These are phyloP conservation scores for Adelognathus sp. DNA, from an alignment of 2,888 invertebrate species.

Conservation along the genomic window DNA sequence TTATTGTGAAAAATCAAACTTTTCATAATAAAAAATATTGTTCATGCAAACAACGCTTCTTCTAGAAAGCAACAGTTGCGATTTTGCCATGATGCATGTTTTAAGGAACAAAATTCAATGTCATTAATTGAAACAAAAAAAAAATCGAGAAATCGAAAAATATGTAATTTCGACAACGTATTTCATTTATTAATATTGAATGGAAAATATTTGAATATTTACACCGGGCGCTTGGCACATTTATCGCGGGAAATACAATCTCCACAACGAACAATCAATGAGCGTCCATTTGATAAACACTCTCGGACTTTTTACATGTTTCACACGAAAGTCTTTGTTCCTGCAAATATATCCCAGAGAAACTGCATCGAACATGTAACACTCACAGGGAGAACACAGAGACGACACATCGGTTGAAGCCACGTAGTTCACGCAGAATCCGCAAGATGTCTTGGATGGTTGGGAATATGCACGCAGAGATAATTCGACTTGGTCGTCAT, in stretches of 20 bases:
- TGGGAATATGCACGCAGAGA: no score
- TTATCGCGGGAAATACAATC: constrained; percentile 25
- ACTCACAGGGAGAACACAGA: neutral
- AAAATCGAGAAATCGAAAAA: neutral
- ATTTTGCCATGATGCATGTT: no score
- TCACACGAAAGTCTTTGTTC: neutral
- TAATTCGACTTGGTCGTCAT: neutral
- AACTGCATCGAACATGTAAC: neutral
- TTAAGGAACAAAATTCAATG: no score
- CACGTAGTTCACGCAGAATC: neutral
- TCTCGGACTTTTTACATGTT: constrained; percentile 30
- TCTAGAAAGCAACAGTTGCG: no score
- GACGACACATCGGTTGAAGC: neutral
- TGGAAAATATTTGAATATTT: constrained; percentile 80
- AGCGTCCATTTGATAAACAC: constrained; percentile 17
- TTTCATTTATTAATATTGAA: no score
- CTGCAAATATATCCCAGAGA: neutral
- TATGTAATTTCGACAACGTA: constrained; percentile 55
- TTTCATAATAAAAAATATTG: no score
- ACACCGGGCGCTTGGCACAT: constrained; percentile 63
- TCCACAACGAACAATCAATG: constrained; percentile 26
- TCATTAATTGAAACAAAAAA: no score
- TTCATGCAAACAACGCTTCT: no score
- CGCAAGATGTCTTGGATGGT: no score
- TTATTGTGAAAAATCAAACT: no score